Base-by-base conservation (phyloP, 2,113 vertebrate genomes). In the Corynorhinus townsendii region DNA sequence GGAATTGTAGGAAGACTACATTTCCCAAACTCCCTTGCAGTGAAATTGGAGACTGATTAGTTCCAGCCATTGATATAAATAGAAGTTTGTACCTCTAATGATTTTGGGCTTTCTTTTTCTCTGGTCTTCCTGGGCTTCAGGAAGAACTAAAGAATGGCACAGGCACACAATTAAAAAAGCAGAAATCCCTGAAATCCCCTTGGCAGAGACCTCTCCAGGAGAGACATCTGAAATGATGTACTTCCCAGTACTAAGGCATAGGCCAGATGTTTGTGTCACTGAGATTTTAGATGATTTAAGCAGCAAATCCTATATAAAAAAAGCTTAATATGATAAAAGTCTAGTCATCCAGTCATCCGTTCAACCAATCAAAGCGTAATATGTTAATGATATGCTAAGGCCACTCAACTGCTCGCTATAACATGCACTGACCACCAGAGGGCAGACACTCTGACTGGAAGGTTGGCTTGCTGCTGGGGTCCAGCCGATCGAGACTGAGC, bases 391-490 rank as follows among this genome's bases (percentile, higher is more conserved):
- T 28, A 62, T 28, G 56, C 10, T 62, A 62, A 62, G 56, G 56
- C 4, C 4, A 0, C 24, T 62, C 56, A 62, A 62, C 56, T 0
- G 24, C 56, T 28, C 10, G 3, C 24, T 62, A 62, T 62, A 1
- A 62, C 4, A 0, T 11, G 56, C 11, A 62, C 24, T 62, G 56
- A 62, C 56, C 10, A 28, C 56, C 24, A 62, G 24, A 1, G 24
- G 24, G 24, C 4, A 11, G 56, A 4, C 11, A 0, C 24, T 11
- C 11, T 4, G 1, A 62, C 56, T 26, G 10, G 3, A 4, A 62
- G 10, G 56, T 62, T 62, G 28, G 56, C 24, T 62, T 62, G 24
- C 24, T 62, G 24, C 24, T 28, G 56, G 24, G 56, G 56, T 62
- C 56, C 3, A 0, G 56, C 56, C 22, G 0, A 59, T 24, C 3